Evolutionary conservation across 2,797 vertebrate species (phyloP).

Genomic region (Coreius guichenoti): DNA sequence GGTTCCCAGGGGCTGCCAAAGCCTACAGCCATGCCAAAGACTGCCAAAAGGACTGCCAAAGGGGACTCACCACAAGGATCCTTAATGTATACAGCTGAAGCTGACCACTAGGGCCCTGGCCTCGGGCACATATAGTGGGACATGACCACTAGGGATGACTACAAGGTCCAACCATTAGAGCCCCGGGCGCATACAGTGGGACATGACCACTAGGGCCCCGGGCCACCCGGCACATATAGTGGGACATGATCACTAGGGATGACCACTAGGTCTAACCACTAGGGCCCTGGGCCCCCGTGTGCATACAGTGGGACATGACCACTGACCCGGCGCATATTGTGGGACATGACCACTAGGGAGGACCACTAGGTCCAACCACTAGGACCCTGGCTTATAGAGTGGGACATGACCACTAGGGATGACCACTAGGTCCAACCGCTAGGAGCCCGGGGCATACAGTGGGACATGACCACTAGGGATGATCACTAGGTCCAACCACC

Average conservation of each 20-base stretch:
- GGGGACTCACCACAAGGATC: neutral
- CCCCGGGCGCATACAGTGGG: no score
- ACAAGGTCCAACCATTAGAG: neutral
- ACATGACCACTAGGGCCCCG: no score
- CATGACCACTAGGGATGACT: neutral
- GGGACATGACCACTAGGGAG: no score
- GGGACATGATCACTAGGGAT: neutral
- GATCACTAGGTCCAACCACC: no score
- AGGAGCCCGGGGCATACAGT: neutral
- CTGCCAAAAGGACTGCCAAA: neutral
- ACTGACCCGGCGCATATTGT: neutral
- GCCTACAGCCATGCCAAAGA: neutral
- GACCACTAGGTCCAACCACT: no score
- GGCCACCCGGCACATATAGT: neutral
- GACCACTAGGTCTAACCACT: neutral
- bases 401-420: neutral
- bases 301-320: neutral
- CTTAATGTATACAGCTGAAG: neutral
- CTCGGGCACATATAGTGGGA: neutral
- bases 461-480: neutral
- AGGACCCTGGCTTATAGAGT: fast-evolving
- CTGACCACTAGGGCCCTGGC: neutral
- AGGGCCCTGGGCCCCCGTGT: neutral
- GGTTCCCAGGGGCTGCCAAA: neutral
- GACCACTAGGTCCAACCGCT: no score